phyloP scores from a whole-genome alignment of 2,113 vertebrate species.

The Hucho hucho region DNA sequence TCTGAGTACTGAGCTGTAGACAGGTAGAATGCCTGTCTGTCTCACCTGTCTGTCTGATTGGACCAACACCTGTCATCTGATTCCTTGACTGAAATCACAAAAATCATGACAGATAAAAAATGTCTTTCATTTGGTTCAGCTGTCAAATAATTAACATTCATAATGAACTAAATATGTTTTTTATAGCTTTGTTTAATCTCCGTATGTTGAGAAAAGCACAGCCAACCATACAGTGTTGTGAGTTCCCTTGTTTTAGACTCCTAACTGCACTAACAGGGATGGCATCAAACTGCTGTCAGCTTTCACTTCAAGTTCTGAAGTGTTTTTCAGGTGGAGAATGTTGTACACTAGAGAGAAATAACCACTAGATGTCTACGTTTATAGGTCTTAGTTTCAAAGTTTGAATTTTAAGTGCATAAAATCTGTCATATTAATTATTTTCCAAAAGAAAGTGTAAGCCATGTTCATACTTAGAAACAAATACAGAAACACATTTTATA shows the following conservation, averaged over 20 bases:
- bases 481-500: slow-evolving; percentile 54
- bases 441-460: too few species aligned
- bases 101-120: slow-evolving; percentile 3
- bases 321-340: too few species aligned
- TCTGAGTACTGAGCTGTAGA: too few species aligned
- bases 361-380: too few species aligned
- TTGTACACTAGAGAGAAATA: too few species aligned
- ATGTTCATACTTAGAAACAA: slow-evolving; percentile 27
- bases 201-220: slow-evolving; percentile 38
- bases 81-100: slow-evolving; percentile 55
- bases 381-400: background rate
- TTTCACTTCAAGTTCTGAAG: background rate
- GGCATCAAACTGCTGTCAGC: background rate
- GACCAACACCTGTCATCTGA: slow-evolving; percentile 53
- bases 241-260: background rate
- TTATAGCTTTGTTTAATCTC: background rate
- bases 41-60: slow-evolving; percentile 42
- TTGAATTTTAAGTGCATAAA: background rate
- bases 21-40: background rate
- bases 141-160: background rate
- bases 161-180: background rate
- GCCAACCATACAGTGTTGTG: slow-evolving; percentile 8
- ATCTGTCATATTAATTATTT: background rate
- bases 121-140: too few species aligned
- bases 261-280: slow-evolving; percentile 17